Evolutionary conservation across 2,888 invertebrate genomes (phyloP).

Genomic region (Blera fallax): DNA sequence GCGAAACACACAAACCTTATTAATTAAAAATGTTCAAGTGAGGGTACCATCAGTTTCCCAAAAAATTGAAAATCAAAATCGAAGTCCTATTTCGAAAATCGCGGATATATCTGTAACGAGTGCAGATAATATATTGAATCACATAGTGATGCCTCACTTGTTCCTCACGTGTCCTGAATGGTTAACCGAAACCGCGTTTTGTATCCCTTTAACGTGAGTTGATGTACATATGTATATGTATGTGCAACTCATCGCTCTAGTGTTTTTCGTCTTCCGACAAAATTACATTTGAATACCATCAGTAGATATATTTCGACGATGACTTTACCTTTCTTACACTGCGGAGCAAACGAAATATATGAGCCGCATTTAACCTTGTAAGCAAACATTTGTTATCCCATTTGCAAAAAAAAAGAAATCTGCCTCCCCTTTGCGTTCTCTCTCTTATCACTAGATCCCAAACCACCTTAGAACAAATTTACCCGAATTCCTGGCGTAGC

Average conservation of each 20-base stretch:
- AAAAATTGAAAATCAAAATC: too few species aligned
- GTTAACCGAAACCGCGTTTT: too few species aligned
- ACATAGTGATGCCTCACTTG: too few species aligned
- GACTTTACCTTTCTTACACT: neutral
- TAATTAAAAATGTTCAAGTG: too few species aligned
- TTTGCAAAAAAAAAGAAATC: neutral
- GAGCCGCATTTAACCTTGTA: neutral
- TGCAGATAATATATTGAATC: too few species aligned
- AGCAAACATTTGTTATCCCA: constrained; percentile 16
- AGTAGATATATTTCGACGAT: neutral
- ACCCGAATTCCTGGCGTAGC: neutral
- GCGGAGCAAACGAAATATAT: neutral
- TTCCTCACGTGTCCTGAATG: too few species aligned
- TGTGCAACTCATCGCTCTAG: neutral
- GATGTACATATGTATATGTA: neutral
- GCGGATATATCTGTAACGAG: too few species aligned
- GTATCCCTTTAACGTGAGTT: neutral
- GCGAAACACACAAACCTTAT: too few species aligned
- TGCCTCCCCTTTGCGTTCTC: neutral
- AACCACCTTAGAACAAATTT: constrained; percentile 17
- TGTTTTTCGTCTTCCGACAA: neutral
- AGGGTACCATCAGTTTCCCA: too few species aligned
- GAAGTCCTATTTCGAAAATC: too few species aligned
- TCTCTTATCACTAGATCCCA: neutral
- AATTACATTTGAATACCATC: neutral